A percentile compares a stretch with the other conserved stretches of the same genome.
Evolutionary conservation across 2,113 vertebrate genomes (phyloP).

Genomic region (Phocoena sinus): DNA sequence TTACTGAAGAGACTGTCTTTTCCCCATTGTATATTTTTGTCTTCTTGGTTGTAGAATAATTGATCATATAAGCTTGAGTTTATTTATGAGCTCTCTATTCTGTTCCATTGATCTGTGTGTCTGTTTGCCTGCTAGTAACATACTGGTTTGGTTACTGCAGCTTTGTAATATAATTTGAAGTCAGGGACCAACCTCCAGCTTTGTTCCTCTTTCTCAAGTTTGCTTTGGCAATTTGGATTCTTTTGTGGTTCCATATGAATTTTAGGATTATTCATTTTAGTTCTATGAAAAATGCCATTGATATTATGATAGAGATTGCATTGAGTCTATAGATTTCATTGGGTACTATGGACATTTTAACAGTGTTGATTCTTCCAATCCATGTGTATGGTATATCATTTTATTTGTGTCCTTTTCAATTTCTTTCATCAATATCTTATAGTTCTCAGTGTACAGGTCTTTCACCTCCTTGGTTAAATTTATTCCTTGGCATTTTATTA

Average conservation of each 20-base stretch:
- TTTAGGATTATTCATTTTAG: not conserved
- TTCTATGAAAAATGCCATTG: not conserved
- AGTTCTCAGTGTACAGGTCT: not conserved
- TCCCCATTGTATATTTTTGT: too few relatives aligned
- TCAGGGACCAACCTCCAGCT: too few relatives aligned
- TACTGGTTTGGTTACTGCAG: too few relatives aligned
- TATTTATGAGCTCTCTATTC: too few relatives aligned
- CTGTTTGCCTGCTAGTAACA: too few relatives aligned
- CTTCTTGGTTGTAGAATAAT: too few relatives aligned
- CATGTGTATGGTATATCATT: not conserved
- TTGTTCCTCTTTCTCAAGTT: too few relatives aligned
- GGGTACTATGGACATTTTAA: not conserved
- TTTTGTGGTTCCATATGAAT: not conserved
- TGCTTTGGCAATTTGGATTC: too few relatives aligned
- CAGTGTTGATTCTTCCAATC: not conserved
- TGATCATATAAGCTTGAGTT: too few relatives aligned
- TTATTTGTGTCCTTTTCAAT: not conserved
- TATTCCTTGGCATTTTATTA: not conserved
- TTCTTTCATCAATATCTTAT: not conserved
- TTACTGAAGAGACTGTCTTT: not conserved
- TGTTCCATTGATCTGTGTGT: too few relatives aligned
- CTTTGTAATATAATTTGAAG: too few relatives aligned
- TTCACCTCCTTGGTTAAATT: not conserved
- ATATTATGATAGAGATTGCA: not conserved
- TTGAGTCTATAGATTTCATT: not conserved